Base-by-base conservation (phyloP, 2,797 vertebrate species). In the Rhabdomys pumilio region DNA sequence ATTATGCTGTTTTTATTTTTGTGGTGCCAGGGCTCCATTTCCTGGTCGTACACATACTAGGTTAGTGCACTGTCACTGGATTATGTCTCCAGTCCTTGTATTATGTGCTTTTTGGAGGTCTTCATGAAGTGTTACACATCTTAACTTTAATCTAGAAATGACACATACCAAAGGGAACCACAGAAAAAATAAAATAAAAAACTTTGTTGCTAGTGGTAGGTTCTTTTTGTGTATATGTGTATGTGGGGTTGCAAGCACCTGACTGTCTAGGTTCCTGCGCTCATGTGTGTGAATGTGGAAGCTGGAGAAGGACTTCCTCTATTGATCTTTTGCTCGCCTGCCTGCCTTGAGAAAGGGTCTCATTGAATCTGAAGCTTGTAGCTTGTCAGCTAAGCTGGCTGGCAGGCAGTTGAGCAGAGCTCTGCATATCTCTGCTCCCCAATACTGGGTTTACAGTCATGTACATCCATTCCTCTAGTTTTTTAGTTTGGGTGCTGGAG, bases 141-240 rank as follows among this genome's bases (percentile, higher is more conserved):
- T 73, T 90, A n/a, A 57, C 11, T 92, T 94, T 92, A 91, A 86
- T 89, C 31, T 89, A 80, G 67, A 41, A 76, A 67, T 92, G 77
- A 67, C 47, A 76, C 2, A 2, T 76, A 41, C 15, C 38, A 84
- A 94, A 29, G 20, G 67, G 50, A 17, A 57, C 61, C 44, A 34
- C 19, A 67, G 41, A 82, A 59, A 44, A 53, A 80, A 55, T 34
- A 75, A 76, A 38, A n/a, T 34, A 81, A n/a, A 47, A 22, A 38
- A 10, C 24, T 73, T 69, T 38, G 34, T 86, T 73, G 8, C 24
- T 73, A 57, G 50, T 73, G 29, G 24, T 57, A 73, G 44, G 44
- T 31, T n/a, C 50, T 50, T 53, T 85, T 53, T 24, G 34, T 57
- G 26, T 50, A 19, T 53, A 17, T 31, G 24, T 83, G 7, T 26